Evolutionary conservation across 1,140 invertebrate species (phyloP).

Genomic region (Diorhabda sublineata): DNA sequence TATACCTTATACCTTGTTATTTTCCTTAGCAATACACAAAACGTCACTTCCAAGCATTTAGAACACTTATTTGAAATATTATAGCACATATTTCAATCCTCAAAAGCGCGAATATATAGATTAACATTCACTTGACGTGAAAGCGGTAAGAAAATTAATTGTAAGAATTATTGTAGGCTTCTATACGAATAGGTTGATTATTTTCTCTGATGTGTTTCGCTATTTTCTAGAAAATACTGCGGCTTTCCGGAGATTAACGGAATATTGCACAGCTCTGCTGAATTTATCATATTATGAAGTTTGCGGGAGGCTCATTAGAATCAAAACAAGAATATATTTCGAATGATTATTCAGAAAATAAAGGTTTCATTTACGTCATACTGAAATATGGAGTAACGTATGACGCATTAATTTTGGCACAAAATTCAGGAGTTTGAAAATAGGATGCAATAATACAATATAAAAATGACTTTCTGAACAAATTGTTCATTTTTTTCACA

Average conservation of each 20-base stretch:
- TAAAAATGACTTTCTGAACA: too few species aligned
- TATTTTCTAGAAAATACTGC: neutral
- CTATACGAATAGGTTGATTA: neutral
- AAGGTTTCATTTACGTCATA: too few species aligned
- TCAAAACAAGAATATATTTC: too few species aligned
- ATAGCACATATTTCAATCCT: constrained; percentile 3
- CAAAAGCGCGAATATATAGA: neutral
- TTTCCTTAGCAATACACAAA: neutral
- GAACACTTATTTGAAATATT: constrained; percentile 1
- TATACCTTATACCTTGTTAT: neutral
- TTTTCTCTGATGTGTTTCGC: neutral
- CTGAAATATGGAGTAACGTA: too few species aligned
- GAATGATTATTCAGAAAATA: too few species aligned
- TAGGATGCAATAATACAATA: too few species aligned
- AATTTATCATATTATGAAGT: too few species aligned
- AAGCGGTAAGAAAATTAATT: constrained; percentile 2
- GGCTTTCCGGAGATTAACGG: neutral
- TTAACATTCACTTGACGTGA: neutral
- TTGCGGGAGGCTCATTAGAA: too few species aligned
- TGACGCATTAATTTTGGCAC: too few species aligned
- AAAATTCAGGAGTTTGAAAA: too few species aligned
- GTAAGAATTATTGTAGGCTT: neutral
- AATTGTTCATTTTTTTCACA: too few species aligned
- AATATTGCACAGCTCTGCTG: neutral
- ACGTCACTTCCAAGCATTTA: constrained; percentile 1